phyloP scores from a whole-genome alignment of 37 sponge, comb jelly and placozoan genomes.

The Chondrosia reniformis region DNA sequence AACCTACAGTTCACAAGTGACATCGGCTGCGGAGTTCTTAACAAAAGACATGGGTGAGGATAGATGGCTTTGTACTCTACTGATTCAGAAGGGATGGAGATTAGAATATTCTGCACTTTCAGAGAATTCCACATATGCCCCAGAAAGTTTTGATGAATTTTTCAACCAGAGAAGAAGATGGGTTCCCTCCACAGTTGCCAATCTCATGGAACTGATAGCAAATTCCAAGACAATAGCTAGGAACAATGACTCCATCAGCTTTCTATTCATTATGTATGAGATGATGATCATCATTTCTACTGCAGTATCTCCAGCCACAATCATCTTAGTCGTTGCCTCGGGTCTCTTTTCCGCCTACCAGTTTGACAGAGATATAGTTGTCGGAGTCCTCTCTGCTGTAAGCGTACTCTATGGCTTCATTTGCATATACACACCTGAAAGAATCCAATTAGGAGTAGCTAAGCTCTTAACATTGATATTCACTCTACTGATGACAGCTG shows the following conservation, averaged over 20 bases:
- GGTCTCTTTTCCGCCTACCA: conserved; percentile 52
- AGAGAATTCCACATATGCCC: conserved; percentile 74
- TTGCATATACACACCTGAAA: conserved; percentile 21
- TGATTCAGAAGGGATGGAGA: conserved; percentile 80
- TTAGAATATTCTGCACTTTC: conserved; percentile 80
- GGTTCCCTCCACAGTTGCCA: conserved; percentile 89
- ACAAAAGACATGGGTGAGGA: conserved; percentile 96
- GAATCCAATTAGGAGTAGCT: conserved; percentile 26
- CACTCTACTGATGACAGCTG: conserved; percentile 33
- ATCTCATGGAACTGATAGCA: conserved; percentile 49
- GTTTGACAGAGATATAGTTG: not conserved
- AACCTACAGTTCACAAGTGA: conserved; percentile 60
- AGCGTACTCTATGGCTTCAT: not conserved
- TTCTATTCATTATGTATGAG: conserved; percentile 69
- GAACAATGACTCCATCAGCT: conserved; percentile 59
- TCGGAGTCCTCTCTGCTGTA: not conserved
- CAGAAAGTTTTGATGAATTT: conserved; percentile 77
- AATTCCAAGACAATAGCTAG: conserved; percentile 32
- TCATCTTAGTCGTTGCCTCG: conserved; percentile 64
- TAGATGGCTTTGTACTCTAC: conserved; percentile 91
- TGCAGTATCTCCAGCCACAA: conserved; percentile 70
- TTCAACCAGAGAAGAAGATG: conserved; percentile 87
- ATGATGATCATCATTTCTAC: conserved; percentile 69
- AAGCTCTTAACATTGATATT: conserved; percentile 36
- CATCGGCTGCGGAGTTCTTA: conserved; percentile 73